These are phyloP conservation scores for Hyposoter dolosus DNA, from an alignment of 2,888 invertebrate species.

Conservation along the genomic window DNA sequence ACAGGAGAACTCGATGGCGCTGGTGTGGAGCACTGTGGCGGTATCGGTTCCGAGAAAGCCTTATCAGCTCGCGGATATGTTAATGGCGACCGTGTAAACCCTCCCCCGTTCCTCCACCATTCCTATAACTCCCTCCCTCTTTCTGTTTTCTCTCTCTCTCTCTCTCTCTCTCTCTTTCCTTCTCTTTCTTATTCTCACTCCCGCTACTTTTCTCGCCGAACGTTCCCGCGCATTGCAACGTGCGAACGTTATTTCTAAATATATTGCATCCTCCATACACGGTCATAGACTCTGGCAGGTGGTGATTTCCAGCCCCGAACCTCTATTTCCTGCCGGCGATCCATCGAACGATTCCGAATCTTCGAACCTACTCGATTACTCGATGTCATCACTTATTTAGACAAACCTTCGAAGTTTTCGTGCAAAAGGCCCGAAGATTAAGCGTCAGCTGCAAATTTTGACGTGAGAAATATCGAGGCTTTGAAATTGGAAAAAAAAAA, in stretches of 20 bases:
- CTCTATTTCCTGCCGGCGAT: background rate
- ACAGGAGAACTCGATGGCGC: constrained; percentile 49
- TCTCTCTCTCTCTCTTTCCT: background rate
- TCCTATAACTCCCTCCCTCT: constrained; percentile 60
- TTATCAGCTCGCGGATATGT: constrained; percentile 84
- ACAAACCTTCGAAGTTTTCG: background rate
- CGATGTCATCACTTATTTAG: background rate
- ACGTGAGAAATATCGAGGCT: no score
- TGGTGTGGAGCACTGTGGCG: constrained; percentile 69
- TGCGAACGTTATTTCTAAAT: constrained; percentile 10
- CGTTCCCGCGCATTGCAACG: constrained; percentile 24
- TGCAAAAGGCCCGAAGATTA: background rate
- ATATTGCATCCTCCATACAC: constrained; percentile 4
- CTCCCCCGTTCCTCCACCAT: constrained; percentile 70
- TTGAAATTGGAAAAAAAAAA: background rate
- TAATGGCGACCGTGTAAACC: constrained; percentile 83
- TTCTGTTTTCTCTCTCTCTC: background rate
- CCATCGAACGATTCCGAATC: background rate
- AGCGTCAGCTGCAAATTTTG: background rate
- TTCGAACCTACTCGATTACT: background rate
- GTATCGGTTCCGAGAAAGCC: constrained; percentile 84
- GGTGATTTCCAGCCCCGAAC: background rate
- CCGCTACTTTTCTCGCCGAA: constrained; percentile 18
- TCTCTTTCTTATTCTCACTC: background rate
- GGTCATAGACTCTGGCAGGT: background rate